phyloP scores from a whole-genome alignment of 2,888 invertebrate species.

The Lithodes maja region DNA sequence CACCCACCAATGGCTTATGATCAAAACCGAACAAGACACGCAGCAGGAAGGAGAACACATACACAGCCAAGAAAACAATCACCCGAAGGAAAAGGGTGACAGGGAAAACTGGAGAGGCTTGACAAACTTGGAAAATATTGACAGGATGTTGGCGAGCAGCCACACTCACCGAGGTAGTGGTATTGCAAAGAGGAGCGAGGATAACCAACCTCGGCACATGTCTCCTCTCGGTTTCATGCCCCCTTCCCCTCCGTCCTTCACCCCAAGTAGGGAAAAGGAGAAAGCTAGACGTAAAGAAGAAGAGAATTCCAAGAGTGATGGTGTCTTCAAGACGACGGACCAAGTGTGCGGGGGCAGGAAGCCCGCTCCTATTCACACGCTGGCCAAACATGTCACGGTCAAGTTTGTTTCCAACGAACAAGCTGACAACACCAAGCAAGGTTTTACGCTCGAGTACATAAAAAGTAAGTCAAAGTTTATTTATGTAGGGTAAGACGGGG shows the following conservation, averaged over 20 bases:
- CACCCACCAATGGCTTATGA: constrained; percentile 37
- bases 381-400: constrained; percentile 2
- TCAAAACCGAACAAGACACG: constrained; percentile 16
- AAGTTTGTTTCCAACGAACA: constrained; percentile 31
- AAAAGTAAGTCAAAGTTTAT: constrained; percentile 43
- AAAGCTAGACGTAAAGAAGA: no score
- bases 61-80: background rate
- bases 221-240: no score
- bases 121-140: no score
- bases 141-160: no score
- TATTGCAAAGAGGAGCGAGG: background rate
- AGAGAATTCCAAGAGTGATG: no score
- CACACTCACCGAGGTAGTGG: background rate
- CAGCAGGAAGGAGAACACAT: background rate
- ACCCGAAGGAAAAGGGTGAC: background rate
- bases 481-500: no score
- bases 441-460: constrained; percentile 32
- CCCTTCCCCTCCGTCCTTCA: background rate
- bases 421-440: background rate
- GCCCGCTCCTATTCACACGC: constrained; percentile 29
- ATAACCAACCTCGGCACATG: background rate
- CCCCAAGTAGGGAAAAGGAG: background rate
- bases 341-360: constrained; percentile 21
- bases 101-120: background rate
- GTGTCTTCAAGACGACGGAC: background rate